These are phyloP conservation scores for Protodeltote pygarga DNA, from an alignment of 2,888 invertebrate species.

Conservation along the genomic window DNA sequence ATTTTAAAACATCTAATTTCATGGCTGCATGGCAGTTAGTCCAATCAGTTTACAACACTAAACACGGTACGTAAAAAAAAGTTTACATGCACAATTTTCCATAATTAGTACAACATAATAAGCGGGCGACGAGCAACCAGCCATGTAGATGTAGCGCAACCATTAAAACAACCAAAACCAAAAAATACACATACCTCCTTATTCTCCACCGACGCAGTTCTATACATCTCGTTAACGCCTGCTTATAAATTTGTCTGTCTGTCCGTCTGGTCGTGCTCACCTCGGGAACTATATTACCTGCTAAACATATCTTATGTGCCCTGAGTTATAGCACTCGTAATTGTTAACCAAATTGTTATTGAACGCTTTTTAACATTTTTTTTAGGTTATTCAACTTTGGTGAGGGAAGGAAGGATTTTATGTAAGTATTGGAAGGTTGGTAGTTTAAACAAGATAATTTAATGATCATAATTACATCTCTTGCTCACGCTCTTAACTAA, in stretches of 20 bases:
- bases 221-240: slow-evolving; percentile 74
- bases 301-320: slow-evolving; percentile 50
- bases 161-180: neutral
- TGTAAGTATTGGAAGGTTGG: too few relatives aligned
- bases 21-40: too few relatives aligned
- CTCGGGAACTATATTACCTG: slow-evolving; percentile 52
- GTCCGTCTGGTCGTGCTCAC: slow-evolving; percentile 56
- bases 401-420: neutral
- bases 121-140: too few relatives aligned
- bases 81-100: too few relatives aligned
- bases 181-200: slow-evolving; percentile 42
- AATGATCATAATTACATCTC: too few relatives aligned
- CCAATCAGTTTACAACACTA: too few relatives aligned
- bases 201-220: slow-evolving; percentile 8
- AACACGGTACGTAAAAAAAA: too few relatives aligned
- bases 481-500: too few relatives aligned
- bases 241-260: slow-evolving; percentile 78
- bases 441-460: too few relatives aligned
- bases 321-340: slow-evolving; percentile 55
- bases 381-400: slow-evolving; percentile 26
- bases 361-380: slow-evolving; percentile 31
- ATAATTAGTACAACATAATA: too few relatives aligned
- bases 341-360: slow-evolving; percentile 57
- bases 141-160: neutral
- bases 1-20: too few relatives aligned